phyloP scores from a whole-genome alignment of 2,797 vertebrate genomes.

The Esox masquinongy region DNA sequence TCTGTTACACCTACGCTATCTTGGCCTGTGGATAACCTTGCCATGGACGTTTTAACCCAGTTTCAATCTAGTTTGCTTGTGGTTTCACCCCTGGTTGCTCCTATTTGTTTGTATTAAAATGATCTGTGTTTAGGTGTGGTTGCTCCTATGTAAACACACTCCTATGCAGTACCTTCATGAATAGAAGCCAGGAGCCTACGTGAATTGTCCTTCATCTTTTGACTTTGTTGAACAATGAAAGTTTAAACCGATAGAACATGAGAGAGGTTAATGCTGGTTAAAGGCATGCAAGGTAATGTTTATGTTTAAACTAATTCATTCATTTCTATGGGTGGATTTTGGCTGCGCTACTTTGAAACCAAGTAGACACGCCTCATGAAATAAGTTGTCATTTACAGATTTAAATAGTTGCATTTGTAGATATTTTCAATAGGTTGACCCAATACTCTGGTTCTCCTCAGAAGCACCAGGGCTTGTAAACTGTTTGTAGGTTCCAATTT shows the following conservation, averaged over 20 bases:
- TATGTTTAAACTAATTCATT: too few species aligned
- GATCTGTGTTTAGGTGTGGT: neutral
- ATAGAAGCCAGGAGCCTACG: neutral
- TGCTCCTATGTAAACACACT: neutral
- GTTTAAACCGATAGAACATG: too few species aligned
- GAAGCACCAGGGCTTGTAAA: neutral
- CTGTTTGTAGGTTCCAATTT: neutral
- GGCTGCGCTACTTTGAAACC: too few species aligned
- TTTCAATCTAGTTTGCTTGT: neutral
- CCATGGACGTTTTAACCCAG: neutral
- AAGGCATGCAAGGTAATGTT: too few species aligned
- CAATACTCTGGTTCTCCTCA: neutral
- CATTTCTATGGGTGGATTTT: too few species aligned
- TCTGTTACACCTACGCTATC: constrained; percentile 44
- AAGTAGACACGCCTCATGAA: neutral
- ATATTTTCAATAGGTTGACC: too few species aligned
- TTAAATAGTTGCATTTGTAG: neutral
- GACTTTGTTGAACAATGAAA: too few species aligned
- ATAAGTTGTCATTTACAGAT: neutral
- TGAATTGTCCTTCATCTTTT: neutral
- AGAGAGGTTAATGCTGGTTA: too few species aligned
- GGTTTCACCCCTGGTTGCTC: neutral
- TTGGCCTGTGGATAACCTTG: constrained; percentile 32
- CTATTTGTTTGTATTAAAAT: neutral
- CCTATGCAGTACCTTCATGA: neutral